Base-by-base conservation (phyloP, 2,113 vertebrate species). In the Sapayoa aenigma region DNA sequence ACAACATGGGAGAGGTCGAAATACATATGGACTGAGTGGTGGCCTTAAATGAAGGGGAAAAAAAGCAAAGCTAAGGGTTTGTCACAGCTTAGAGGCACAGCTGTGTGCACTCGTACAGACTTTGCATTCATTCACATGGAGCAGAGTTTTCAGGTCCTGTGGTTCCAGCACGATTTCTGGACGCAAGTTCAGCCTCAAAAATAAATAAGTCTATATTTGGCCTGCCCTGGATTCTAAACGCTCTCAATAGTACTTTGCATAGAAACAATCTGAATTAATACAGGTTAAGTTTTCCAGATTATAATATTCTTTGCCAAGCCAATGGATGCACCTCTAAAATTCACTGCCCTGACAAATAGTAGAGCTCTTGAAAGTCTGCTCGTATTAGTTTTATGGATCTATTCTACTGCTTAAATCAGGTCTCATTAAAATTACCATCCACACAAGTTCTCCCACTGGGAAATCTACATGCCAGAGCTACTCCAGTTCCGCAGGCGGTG, bases 381-480 rank as follows among this genome's bases (percentile, higher is more conserved):
- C 95, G 95, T 96, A 97, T 97, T 97, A 97, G 95, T 96, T 96
- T 97, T 97, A 97, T 96, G 95, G 94, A 96, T 96, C 97, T 97
- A 97, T 96, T 97, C 96, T 96, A 97, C 96, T 97, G 96, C 95
- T 97, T 97, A 97, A 97, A 97, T 97, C 97, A 97, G 96, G 96
- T 97, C 96, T 97, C 95, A 97, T 97, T 97, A 97, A 97, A 97
- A 97, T 97, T 96, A 97, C 96, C 95, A 97, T 97, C 96, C 96
- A 97, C 96, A 95, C 89, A 95, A 95, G 89, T 97, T 96, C 94
- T 96, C 93, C 97, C 95, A 95, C 85, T 94, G 97, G 97, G 97
- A 94, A 97, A 97, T 96, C 91, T 88, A 94, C 94, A 95, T 96
- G 95, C 96, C 96, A 96, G 94, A 95, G 95, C 95, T 96, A 92